Percentiles rank a stretch among this genome's conserved stretches.
These are phyloP conservation scores for Ornithorhynchus anatinus DNA, from an alignment of 2,113 vertebrate species.

Conservation along the genomic window DNA sequence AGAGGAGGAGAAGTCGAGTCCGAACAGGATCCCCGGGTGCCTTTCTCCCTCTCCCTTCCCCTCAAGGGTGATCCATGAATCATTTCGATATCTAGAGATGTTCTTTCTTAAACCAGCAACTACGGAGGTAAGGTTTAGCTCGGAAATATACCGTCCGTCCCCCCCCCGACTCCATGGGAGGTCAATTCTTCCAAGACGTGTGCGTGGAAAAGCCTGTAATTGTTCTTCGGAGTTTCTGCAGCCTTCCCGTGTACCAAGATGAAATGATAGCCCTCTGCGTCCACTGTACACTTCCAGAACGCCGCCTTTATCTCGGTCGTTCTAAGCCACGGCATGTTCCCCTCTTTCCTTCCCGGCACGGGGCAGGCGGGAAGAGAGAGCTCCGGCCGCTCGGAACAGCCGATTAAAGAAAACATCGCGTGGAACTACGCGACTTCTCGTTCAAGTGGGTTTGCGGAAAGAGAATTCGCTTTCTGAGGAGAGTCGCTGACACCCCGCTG, in stretches of 20 bases:
- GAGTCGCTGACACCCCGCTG: conserved; percentile 57
- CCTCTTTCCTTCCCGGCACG: background rate
- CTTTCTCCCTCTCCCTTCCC: no score
- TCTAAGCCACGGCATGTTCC: background rate
- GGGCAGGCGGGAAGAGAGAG: conserved; percentile 12
- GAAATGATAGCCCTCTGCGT: background rate
- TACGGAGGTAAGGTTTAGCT: no score
- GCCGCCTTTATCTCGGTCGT: conserved; percentile 6
- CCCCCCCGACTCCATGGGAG: no score
- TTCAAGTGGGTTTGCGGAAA: no score
- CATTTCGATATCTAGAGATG: no score
- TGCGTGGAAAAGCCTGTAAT: no score
- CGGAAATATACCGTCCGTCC: no score
- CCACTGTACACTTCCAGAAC: background rate
- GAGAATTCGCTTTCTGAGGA: conserved; percentile 38
- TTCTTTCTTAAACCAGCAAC: no score
- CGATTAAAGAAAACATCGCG: background rate
- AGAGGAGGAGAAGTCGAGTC: no score
- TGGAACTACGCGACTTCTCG: background rate
- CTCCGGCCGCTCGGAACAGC: conserved; percentile 11
- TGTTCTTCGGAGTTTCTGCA: background rate
- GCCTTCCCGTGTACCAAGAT: background rate
- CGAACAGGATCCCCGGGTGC: no score
- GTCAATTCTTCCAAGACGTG: no score
- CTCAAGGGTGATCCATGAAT: no score